Conservation (phyloP, 1,140 invertebrate genomes). For the Babylonia areolata region DNA sequence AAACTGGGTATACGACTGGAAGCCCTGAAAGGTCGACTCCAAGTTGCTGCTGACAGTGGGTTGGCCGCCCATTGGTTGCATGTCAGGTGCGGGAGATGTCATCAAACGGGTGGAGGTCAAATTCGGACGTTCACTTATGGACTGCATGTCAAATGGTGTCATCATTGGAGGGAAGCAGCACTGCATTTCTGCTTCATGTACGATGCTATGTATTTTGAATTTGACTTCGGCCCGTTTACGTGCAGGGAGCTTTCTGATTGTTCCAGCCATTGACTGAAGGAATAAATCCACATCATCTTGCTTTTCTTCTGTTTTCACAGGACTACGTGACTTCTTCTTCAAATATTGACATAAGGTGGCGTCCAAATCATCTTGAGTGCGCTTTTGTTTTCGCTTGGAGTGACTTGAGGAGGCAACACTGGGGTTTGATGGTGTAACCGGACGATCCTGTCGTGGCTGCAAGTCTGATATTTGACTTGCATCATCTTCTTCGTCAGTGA, state of each 20-base stretch:
- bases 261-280: constrained; percentile 30
- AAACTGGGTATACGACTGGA: constrained; percentile 27
- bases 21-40: constrained; percentile 28
- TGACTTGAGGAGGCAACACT: constrained; percentile 35
- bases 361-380: constrained; percentile 34
- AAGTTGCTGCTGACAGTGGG: constrained; percentile 36
- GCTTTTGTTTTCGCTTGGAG: constrained; percentile 32
- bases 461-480: background rate
- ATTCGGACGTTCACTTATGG: constrained; percentile 32
- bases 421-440: constrained; percentile 24
- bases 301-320: constrained; percentile 36
- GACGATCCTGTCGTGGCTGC: constrained; percentile 23
- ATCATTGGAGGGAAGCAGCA: constrained; percentile 35
- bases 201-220: constrained; percentile 39
- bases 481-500: too few relatives aligned
- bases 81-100: constrained; percentile 31
- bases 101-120: constrained; percentile 26
- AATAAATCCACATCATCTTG: constrained; percentile 40
- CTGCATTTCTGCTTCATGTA: constrained; percentile 39
- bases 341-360: constrained; percentile 31
- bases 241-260: constrained; percentile 36
- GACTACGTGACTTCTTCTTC: constrained; percentile 27
- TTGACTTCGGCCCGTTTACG: constrained; percentile 37
- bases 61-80: constrained; percentile 34
- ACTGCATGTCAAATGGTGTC: constrained; percentile 32